A percentile compares a stretch with the other conserved stretches of the same genome.
These are phyloP conservation scores for Drosophila mojavensis DNA, from an alignment of 1,140 invertebrate genomes.

Conservation along the genomic window DNA sequence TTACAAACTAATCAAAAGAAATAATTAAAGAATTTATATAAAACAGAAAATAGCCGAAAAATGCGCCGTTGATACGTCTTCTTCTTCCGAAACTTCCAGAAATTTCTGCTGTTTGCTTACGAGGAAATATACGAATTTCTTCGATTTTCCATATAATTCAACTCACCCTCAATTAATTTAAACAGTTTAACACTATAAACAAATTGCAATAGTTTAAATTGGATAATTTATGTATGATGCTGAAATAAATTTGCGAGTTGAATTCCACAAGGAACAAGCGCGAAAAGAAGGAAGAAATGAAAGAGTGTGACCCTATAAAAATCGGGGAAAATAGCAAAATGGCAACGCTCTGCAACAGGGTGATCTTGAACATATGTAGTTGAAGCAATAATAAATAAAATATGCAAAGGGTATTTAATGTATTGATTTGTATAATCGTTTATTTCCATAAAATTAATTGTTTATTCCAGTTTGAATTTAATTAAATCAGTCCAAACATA, in stretches of 20 bases:
- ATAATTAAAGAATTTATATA: background rate
- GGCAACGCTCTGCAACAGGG: conserved; percentile 13
- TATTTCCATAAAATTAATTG: background rate
- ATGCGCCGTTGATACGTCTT: conserved; percentile 8
- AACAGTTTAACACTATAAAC: background rate
- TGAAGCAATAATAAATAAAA: background rate
- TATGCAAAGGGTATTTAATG: background rate
- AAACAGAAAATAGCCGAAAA: background rate
- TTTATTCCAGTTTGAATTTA: background rate
- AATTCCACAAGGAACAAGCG: background rate
- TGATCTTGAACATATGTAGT: background rate
- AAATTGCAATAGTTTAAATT: conserved; percentile 13
- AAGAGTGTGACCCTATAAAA: conserved; percentile 23
- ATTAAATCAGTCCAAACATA: background rate
- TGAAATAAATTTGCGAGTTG: background rate
- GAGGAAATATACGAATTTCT: background rate
- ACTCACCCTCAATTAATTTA: conserved; percentile 25
- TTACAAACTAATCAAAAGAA: background rate
- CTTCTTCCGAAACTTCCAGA: conserved; percentile 15
- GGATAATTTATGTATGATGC: background rate
- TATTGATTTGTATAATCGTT: background rate
- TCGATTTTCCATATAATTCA: background rate
- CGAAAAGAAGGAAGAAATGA: conserved; percentile 9
- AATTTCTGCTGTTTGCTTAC: background rate
- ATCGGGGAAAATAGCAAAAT: background rate